Percentiles rank a stretch among this genome's conserved stretches.
phyloP scores from a whole-genome alignment of 2,888 invertebrate species.

The Drosophila subsilvestris region DNA sequence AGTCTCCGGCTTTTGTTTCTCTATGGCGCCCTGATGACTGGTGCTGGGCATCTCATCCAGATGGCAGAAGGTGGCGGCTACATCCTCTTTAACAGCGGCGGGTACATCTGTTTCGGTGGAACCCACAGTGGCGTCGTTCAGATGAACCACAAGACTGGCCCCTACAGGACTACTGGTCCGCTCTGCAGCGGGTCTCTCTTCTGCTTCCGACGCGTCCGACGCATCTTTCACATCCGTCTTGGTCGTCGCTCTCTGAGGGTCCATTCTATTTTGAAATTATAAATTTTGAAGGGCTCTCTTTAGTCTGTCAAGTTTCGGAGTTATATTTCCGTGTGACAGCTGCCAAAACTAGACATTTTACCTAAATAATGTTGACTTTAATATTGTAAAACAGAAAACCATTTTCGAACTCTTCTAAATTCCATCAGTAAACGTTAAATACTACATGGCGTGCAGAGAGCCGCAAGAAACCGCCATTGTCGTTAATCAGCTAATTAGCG shows the following conservation, averaged over 20 bases:
- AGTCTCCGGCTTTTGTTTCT: neutral
- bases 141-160: constrained; percentile 13
- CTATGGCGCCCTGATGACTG: constrained; percentile 1
- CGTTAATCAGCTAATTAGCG: constrained; percentile 54
- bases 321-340: constrained; percentile 15
- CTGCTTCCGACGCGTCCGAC: neutral
- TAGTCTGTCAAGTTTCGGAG: neutral
- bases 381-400: constrained; percentile 4
- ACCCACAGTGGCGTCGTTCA: constrained; percentile 50
- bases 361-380: constrained; percentile 12
- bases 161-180: neutral
- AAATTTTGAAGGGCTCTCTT: constrained; percentile 16
- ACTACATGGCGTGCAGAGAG: constrained; percentile 57
- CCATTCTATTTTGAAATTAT: constrained; percentile 13
- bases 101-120: constrained; percentile 58
- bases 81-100: neutral
- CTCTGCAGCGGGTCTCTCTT: neutral
- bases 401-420: constrained; percentile 51
- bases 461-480: constrained; percentile 41
- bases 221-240: neutral
- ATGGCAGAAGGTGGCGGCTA: constrained; percentile 2
- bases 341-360: constrained; percentile 3
- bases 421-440: constrained; percentile 25
- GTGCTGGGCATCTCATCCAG: constrained; percentile 21
- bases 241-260: constrained; percentile 1